phyloP scores from a whole-genome alignment of 2,888 invertebrate species.

The Trissolcus japonicus region DNA sequence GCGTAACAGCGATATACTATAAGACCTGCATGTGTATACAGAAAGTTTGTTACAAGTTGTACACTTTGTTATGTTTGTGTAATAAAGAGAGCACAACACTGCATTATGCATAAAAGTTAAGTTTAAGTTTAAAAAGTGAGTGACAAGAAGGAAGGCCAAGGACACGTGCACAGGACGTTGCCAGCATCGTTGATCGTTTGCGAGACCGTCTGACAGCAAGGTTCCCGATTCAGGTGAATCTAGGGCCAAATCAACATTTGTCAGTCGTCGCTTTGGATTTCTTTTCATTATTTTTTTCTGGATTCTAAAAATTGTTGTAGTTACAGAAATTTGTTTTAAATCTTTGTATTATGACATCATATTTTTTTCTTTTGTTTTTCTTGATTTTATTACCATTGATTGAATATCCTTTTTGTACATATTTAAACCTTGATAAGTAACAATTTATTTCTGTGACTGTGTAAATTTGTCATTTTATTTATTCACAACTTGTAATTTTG shows the following conservation, averaged over 20 bases:
- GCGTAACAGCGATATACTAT: slow-evolving; percentile 14
- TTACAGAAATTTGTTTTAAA: too few relatives aligned
- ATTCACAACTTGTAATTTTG: too few relatives aligned
- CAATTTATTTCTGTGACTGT: too few relatives aligned
- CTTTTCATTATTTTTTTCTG: slow-evolving; percentile 1
- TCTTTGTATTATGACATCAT: too few relatives aligned
- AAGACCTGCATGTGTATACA: slow-evolving; percentile 39
- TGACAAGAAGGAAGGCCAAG: slow-evolving; percentile 65
- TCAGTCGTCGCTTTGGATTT: slow-evolving; percentile 57
- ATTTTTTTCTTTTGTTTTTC: too few relatives aligned
- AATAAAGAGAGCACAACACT: slow-evolving; percentile 53
- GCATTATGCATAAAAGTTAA: slow-evolving; percentile 39
- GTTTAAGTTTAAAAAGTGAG: slow-evolving; percentile 64
- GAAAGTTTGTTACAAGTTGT: slow-evolving; percentile 37
- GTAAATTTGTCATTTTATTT: too few relatives aligned
- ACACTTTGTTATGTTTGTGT: slow-evolving; percentile 47
- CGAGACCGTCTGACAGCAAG: slow-evolving; percentile 66
- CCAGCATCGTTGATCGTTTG: slow-evolving; percentile 63
- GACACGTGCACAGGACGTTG: slow-evolving; percentile 63
- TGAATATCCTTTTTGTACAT: too few relatives aligned
- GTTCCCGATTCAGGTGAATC: slow-evolving; percentile 76
- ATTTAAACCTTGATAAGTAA: too few relatives aligned
- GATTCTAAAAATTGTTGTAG: slow-evolving; percentile 36
- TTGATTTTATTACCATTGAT: too few relatives aligned
- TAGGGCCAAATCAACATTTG: slow-evolving; percentile 75